Evolutionary conservation across 2,888 invertebrate species (phyloP).

Genomic region (Harpalus rubripes): DNA sequence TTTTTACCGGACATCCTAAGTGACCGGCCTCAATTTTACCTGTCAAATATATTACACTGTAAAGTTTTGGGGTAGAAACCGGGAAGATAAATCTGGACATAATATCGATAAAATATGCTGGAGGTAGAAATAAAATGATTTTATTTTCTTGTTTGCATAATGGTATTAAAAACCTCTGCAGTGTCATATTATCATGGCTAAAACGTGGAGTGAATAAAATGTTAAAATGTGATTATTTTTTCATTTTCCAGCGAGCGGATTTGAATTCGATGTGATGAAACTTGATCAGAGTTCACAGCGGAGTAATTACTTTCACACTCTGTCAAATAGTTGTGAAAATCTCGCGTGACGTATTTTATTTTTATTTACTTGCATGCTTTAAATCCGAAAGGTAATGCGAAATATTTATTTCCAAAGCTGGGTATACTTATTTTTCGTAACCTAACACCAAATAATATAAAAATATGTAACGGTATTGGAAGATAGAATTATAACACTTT

Average conservation of each 20-base stretch:
- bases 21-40: too few species aligned
- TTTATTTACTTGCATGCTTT: constrained; percentile 15
- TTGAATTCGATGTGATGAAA: constrained; percentile 26
- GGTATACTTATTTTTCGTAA: too few species aligned
- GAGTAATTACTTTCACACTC: constrained; percentile 31
- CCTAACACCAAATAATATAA: too few species aligned
- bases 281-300: constrained; percentile 5
- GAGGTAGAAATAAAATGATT: background rate
- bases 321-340: constrained; percentile 32
- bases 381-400: background rate
- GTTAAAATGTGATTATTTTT: constrained; percentile 38
- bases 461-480: too few species aligned
- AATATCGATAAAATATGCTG: background rate
- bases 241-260: constrained; percentile 29
- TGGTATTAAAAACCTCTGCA: background rate
- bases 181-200: constrained; percentile 7
- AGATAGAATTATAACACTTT: too few species aligned
- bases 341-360: constrained; percentile 20
- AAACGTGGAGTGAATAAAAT: constrained; percentile 24
- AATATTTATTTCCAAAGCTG: background rate
- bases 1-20: too few species aligned
- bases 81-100: too few species aligned
- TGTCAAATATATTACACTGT: too few species aligned
- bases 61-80: too few species aligned
- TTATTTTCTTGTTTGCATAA: background rate